Conservation (phyloP, 2,113 vertebrate genomes). For the Microtus ochrogaster region DNA sequence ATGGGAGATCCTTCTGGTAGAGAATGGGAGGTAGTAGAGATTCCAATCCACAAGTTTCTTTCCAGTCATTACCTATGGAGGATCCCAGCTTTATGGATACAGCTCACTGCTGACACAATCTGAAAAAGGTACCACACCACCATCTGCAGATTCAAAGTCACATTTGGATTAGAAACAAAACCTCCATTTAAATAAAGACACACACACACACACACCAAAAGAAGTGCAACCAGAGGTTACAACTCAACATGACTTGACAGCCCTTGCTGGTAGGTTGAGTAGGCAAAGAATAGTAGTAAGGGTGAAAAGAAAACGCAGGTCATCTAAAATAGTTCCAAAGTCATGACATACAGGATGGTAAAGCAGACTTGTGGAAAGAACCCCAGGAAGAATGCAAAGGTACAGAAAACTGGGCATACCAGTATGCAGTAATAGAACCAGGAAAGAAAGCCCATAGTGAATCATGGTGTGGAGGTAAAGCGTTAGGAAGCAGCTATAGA, state of each 20-base stretch:
- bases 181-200: constrained; percentile 50
- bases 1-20: not conserved
- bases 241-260: constrained; percentile 61
- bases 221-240: constrained; percentile 69
- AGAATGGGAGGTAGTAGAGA: not conserved
- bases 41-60: not conserved
- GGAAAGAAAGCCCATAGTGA: constrained; percentile 74
- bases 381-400: constrained; percentile 67
- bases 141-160: constrained; percentile 87
- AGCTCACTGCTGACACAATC: constrained; percentile 95
- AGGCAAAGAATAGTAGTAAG: constrained; percentile 61
- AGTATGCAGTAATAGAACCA: constrained; percentile 69
- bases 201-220: not conserved
- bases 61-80: constrained; percentile 92
- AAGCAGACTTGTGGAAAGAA: constrained; percentile 65
- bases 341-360: constrained; percentile 43
- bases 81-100: constrained; percentile 97
- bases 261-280: constrained; percentile 60
- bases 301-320: constrained; percentile 54
- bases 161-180: constrained; percentile 60
- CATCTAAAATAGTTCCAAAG: constrained; percentile 51
- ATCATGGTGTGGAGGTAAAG: constrained; percentile 72
- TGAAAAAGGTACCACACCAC: constrained; percentile 99
- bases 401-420: constrained; percentile 70
- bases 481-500: constrained; percentile 73